Base-by-base conservation (phyloP, 2,113 vertebrate genomes). In the Gracilinanus agilis region DNA sequence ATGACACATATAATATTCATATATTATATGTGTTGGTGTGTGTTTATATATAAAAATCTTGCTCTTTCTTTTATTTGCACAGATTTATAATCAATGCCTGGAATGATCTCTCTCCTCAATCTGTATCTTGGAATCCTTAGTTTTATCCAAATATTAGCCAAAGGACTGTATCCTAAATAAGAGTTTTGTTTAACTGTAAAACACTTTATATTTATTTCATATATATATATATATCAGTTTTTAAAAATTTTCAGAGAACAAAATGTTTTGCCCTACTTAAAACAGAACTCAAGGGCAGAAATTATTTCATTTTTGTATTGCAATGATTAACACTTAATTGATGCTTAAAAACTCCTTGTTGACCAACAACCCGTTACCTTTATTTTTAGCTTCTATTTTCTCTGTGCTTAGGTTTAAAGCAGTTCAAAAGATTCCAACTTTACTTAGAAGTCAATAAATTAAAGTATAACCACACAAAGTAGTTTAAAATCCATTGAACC, bases 361-460 rank as follows among this genome's bases (percentile, higher is more conserved):
- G 34, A 75, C 13, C 34, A n/a, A 75, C 61, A 75, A 19, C 34
- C 9, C 1, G n/a, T 75, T 75, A n/a, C 34, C 34, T 75, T 75
- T 21, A 75, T 34, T n/a, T 3, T 75, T n/a, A 75, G 21, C 12
- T 75, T 75, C 34, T 75, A 19, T n/a, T 4, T 75, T 16, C 29
- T n/a, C 5, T 75, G 67, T 75, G 4, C 13, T n/a, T 19, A 75
- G 67, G 67, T 75, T n/a, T 19, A n/a, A 67, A n/a, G 34, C 34
- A 75, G 40, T 29, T 88, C 44, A 95, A 55, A 54, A 55, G 93
- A 91, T 40, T 91, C 23, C 53, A 92, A 55, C 34, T n/a, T 67
- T 88, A 89, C 11, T 23, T 49, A 44, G 2, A 93, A 97, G 5
- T 61, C 29, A 24, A 9, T 89, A 90, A 94, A 92, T 93, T 95